Evolutionary conservation across 2,113 vertebrate species (phyloP), one percentile per base, ranked within the genome.

Genomic region (Xiphias gladius): DNA sequence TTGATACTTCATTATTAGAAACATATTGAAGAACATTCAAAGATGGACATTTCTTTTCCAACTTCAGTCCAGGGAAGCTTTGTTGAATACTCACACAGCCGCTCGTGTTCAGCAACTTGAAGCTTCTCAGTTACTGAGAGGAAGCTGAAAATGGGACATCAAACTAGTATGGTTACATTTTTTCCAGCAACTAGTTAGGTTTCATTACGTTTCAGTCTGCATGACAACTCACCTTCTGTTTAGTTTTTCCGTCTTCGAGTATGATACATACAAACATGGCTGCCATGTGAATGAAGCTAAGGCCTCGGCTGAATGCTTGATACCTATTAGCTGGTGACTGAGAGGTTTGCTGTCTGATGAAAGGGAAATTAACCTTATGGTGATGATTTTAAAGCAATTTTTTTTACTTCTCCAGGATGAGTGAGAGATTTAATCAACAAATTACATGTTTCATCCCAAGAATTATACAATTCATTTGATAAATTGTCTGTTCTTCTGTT

Each of bases 371-470:
- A 50, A 20, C 8, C 10, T 58, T 1, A 37, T 35, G n/a, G 28
- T 48, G n/a, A 58, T 58, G 57, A 58, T 28, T 10, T 70, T 5
- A 35, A 26, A 35, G n/a, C n/a, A n/a, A 1, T 70, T 26, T 48
- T 6, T 50, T 37, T 5, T 65, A 20, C 48, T 66, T 67, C 5
- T 66, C 14, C 30, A 16, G 52, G 16, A 73, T 14, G 43, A 32
- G 22, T 59, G 28, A 17, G 14, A 69, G 28, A 76, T 57, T 50
- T 14, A 41, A 59, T 83, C 24, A 72, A 71, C 28, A 71, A 57
- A 48, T 48, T 30, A 48, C 2, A 1, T 22, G 0, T 57, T 73
- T 58, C 6, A 41, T 3, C 12, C 52, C 20, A 16, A 46, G 16
- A 17, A 39, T 39, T 17, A 46, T 46, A 46, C 16, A 13, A 46